Conservation (phyloP, 2,113 vertebrate genomes). For the Ariopsis seemanni region DNA sequence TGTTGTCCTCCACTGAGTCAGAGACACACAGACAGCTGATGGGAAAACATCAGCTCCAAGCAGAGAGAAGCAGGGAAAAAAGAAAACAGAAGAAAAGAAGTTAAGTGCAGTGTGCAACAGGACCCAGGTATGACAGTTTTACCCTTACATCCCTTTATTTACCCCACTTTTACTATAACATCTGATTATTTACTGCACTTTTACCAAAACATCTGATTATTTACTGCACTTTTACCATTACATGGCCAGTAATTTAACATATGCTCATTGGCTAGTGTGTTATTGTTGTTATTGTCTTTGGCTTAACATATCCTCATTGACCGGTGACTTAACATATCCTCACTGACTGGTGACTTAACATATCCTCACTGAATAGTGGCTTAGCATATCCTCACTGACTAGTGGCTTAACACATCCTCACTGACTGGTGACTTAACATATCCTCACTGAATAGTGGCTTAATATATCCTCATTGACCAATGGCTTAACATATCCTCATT, state of each 20-base stretch:
- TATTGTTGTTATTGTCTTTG: too few relatives aligned
- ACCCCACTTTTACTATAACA: not conserved
- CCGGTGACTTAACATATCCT: not conserved
- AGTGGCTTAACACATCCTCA: not conserved
- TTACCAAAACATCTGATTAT: not conserved
- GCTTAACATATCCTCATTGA: not conserved
- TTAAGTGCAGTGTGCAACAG: not conserved
- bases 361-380: not conserved
- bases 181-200: not conserved
- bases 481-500: not conserved
- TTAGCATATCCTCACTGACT: not conserved
- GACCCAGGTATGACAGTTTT: not conserved
- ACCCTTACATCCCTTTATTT: not conserved
- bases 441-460: not conserved
- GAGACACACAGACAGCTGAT: slow-evolving; percentile 1
- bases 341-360: not conserved
- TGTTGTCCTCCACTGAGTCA: slow-evolving; percentile 8
- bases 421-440: not conserved
- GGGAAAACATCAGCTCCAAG: not conserved
- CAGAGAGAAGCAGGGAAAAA: not conserved
- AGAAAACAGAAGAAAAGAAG: not conserved
- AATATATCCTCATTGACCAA: rapidly evolving
- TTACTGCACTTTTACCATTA: not conserved
- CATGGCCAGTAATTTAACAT: not conserved
- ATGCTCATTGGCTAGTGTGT: too few relatives aligned